Evolutionary conservation across 2,888 invertebrate species (phyloP).

Genomic region (Drosophila falleni): DNA sequence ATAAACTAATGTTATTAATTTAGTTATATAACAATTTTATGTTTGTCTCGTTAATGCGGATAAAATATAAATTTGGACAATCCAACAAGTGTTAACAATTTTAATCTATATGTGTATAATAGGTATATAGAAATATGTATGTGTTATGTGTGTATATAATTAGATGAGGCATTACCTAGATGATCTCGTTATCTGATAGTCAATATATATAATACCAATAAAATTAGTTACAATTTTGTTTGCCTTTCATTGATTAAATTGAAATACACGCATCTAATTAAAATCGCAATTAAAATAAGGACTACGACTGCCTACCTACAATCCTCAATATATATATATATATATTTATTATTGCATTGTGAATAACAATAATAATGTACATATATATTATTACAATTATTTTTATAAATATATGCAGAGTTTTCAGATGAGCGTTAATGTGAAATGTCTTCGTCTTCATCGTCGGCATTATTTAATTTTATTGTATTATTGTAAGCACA

Average conservation of each 20-base stretch:
- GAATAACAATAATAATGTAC: conserved; percentile 10
- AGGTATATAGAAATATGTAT: not conserved
- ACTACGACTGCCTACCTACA: conserved; percentile 9
- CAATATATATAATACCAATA: conserved; percentile 12
- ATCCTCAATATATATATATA: conserved; percentile 1
- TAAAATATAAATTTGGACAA: not conserved
- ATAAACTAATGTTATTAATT: not conserved
- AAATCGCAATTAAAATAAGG: conserved; percentile 23
- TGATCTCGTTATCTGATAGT: conserved; percentile 10
- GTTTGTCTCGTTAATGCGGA: not conserved
- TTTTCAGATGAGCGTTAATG: conserved; percentile 15
- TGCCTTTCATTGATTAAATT: not conserved
- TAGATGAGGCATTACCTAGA: conserved; percentile 7
- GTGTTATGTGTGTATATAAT: conserved; percentile 6
- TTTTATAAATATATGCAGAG: conserved; percentile 6
- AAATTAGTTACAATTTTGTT: conserved; percentile 7
- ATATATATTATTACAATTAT: conserved; percentile 3
- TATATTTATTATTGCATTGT: conserved; percentile 11
- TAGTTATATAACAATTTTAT: not conserved
- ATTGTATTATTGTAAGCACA: conserved; percentile 61
- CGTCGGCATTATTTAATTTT: not conserved
- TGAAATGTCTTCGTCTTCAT: not conserved
- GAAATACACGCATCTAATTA: conserved; percentile 10
- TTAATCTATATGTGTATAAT: not conserved
- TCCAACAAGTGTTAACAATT: conserved; percentile 3